A percentile compares a stretch with the other conserved stretches of the same genome.
These are phyloP conservation scores for Enoplosus armatus DNA, from an alignment of 2,797 vertebrate genomes.

Conservation along the genomic window DNA sequence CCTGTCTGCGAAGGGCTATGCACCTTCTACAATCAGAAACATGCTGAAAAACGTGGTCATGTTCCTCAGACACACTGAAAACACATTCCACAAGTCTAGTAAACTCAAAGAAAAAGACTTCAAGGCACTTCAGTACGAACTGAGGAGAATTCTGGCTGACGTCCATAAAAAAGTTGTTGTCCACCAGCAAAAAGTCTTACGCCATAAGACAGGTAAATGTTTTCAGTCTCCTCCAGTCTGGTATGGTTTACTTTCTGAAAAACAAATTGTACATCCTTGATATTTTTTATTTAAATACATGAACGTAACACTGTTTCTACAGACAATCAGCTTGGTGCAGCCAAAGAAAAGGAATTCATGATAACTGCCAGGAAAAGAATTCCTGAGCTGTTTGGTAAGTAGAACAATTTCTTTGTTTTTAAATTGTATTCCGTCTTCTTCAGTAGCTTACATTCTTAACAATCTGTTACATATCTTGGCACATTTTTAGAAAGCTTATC, in stretches of 20 bases:
- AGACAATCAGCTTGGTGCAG: not conserved
- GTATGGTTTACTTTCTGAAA: not conserved
- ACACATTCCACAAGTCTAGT: not conserved
- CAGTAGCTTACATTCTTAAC: not conserved
- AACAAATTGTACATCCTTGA: not conserved
- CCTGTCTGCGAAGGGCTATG: not conserved
- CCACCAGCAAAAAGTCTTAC: not conserved
- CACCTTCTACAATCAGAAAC: not conserved
- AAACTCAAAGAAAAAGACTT: not conserved
- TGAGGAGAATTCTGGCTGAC: not conserved
- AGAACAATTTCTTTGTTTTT: not conserved
- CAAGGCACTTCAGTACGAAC: not conserved
- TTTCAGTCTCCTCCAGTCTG: not conserved
- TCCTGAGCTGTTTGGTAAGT: not conserved
- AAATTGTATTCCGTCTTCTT: not conserved
- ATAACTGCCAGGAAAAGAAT: not conserved
- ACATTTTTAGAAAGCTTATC: not conserved
- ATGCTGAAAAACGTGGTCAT: not conserved
- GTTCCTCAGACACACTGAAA: not conserved
- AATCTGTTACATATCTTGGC: not conserved
- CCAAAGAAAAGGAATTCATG: not conserved
- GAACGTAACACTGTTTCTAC: not conserved
- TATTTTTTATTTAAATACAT: not conserved
- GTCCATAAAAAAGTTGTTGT: not conserved
- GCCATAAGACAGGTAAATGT: not conserved